A percentile compares a stretch with the other conserved stretches of the same genome.
Evolutionary conservation across 2,113 vertebrate genomes (phyloP).

Genomic region (Calyptommatus sinebrachiatus): DNA sequence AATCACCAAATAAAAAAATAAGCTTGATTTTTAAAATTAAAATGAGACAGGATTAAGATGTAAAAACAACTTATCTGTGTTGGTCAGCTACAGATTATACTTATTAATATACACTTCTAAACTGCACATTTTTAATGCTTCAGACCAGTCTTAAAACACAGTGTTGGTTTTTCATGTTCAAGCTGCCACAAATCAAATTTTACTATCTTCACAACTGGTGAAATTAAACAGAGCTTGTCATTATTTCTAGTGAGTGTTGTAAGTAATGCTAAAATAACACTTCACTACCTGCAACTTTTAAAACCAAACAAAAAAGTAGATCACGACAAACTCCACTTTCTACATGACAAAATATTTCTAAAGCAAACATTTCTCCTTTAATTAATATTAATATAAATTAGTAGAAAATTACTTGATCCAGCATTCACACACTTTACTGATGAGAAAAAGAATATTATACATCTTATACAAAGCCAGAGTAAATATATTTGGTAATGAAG

Average conservation of each 20-base stretch:
- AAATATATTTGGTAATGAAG: constrained; percentile 96
- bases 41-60: not conserved
- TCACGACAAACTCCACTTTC: constrained; percentile 48
- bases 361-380: constrained; percentile 56
- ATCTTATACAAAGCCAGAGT: constrained; percentile 76
- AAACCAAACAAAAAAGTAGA: constrained; percentile 30
- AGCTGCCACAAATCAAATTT: constrained; percentile 50
- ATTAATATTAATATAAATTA: constrained; percentile 61
- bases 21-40: not conserved
- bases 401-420: constrained; percentile 55
- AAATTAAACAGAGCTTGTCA: constrained; percentile 49
- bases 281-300: constrained; percentile 57
- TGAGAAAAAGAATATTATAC: constrained; percentile 42
- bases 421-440: constrained; percentile 46
- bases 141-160: constrained; percentile 11
- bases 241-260: constrained; percentile 16
- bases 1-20: not conserved
- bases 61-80: not conserved
- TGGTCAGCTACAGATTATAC: not conserved
- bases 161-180: constrained; percentile 50
- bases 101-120: not conserved
- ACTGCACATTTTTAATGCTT: not conserved
- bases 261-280: constrained; percentile 42
- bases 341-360: constrained; percentile 51
- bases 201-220: constrained; percentile 59